A percentile compares a stretch with the other conserved stretches of the same genome.
phyloP scores from a whole-genome alignment of 2,888 invertebrate species.

The Callinectes sapidus region DNA sequence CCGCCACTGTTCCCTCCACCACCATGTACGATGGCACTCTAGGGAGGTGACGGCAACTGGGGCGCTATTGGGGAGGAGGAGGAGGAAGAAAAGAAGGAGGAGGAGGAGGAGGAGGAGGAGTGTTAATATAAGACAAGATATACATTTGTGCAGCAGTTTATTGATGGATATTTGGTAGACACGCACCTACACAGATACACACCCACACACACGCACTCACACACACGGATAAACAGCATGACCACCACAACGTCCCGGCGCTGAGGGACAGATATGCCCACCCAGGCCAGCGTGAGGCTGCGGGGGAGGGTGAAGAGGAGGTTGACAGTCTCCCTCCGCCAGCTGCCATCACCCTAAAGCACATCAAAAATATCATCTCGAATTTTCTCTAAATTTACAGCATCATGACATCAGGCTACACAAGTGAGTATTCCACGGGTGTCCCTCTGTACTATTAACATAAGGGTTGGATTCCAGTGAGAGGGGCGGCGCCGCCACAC shows the following conservation, averaged over 20 bases:
- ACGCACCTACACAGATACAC: constrained; percentile 27
- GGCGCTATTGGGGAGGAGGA: background rate
- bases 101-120: background rate
- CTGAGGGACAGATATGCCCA: background rate
- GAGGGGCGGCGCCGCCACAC: constrained; percentile 14
- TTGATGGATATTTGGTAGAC: constrained; percentile 13
- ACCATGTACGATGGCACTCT: background rate
- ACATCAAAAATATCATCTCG: constrained; percentile 37
- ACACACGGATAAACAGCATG: constrained; percentile 26
- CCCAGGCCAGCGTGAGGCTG: background rate
- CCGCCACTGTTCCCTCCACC: background rate
- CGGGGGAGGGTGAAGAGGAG: background rate
- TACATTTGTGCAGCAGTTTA: constrained; percentile 28
- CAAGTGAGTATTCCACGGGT: constrained; percentile 16
- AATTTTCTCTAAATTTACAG: constrained; percentile 32
- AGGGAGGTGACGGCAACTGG: background rate
- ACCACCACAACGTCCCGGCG: background rate
- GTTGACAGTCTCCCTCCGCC: constrained; percentile 9
- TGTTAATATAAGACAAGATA: background rate
- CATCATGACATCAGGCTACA: constrained; percentile 10
- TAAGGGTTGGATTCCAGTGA: background rate
- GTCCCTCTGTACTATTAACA: constrained; percentile 8
- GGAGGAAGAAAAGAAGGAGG: background rate
- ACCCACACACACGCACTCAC: background rate
- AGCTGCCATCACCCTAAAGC: constrained; percentile 19